These are phyloP conservation scores for Umimayanthus kanabou DNA, from an alignment of 92 coral and sea anemone species.

Conservation along the genomic window DNA sequence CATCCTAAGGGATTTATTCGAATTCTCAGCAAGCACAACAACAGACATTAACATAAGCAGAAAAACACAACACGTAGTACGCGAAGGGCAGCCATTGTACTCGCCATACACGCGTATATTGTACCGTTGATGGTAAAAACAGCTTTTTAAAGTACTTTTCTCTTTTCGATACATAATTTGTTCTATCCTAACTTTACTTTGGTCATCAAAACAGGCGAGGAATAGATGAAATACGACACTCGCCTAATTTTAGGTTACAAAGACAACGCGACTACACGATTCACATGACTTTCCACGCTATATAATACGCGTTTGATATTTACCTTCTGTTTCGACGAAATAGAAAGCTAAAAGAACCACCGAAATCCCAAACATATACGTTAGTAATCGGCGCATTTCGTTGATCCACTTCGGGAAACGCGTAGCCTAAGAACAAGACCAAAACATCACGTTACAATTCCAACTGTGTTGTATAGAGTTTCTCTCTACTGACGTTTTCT, in stretches of 20 bases:
- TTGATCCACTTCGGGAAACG: constrained; percentile 43
- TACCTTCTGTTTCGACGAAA: constrained; percentile 72
- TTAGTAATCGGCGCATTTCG: constrained; percentile 54
- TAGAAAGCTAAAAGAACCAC: constrained; percentile 46
- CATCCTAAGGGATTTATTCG: neutral
- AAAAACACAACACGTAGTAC: constrained; percentile 43
- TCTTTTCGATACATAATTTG: neutral
- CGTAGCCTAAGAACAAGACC: constrained; percentile 43
- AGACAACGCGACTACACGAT: constrained; percentile 36
- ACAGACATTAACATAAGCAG: constrained; percentile 37
- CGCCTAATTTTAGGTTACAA: neutral
- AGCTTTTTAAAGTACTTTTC: neutral
- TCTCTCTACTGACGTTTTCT: neutral
- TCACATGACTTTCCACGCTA: constrained; percentile 53
- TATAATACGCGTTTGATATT: constrained; percentile 68
- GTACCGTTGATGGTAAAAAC: neutral
- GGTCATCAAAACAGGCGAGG: neutral
- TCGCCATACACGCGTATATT: neutral
- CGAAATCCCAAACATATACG: constrained; percentile 37
- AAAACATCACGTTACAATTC: constrained; percentile 41
- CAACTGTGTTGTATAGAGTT: constrained; percentile 24
- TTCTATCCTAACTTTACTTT: neutral
- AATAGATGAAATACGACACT: neutral
- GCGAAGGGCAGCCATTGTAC: neutral
- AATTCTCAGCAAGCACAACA: constrained; percentile 14